Base-by-base conservation (phyloP, 2,797 vertebrate species). In the Sebastes oblongus region DNA sequence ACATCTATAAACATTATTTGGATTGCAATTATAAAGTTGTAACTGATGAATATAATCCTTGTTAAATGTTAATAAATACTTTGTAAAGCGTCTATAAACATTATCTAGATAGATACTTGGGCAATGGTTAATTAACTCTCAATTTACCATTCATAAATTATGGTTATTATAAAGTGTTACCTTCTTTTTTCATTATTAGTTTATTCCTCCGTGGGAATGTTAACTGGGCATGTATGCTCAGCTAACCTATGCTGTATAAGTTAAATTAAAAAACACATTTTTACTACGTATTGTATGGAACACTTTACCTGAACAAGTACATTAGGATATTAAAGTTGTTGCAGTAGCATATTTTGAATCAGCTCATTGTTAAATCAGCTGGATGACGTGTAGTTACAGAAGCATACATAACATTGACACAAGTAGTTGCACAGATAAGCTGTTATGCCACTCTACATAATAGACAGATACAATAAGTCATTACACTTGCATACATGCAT, bases 401-500 rank as follows among this genome's bases (percentile, higher is more conserved):
- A 39, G 46, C 59, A 29, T 65, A 59, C 56, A 36, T 75, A 67
- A 78, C 64, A 66, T 61, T 77, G 77, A 78, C 67, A 73, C 18
- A 34, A 50, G 64, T 34, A 50, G 34, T 39, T 59, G 32, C 60
- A 68, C 30, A 68, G 59, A 77, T 73, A 29, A 60, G 56, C 56
- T 56, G 55, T 82, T 74, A 32, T 62, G n/a, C 58, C 6, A 30
- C 46, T 67, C 36, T 32, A 46, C 64, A 75, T 84, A 67, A 89
- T n/a, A 80, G 73, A 67, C 68, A n/a, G 52, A 69, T 81, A 60
- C 54, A 88, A 25, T 75, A 75, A 81, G 24, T 60, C 30, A 52
- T 75, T 74, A 73, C 69, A 75, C 75, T 62, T 77, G 36, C 83
- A 73, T 80, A 61, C 18, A 68, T 67, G 68, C 58, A 72, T 55